Base-by-base conservation (phyloP, 1,140 invertebrate species). In the Atopsyche davidsoni region DNA sequence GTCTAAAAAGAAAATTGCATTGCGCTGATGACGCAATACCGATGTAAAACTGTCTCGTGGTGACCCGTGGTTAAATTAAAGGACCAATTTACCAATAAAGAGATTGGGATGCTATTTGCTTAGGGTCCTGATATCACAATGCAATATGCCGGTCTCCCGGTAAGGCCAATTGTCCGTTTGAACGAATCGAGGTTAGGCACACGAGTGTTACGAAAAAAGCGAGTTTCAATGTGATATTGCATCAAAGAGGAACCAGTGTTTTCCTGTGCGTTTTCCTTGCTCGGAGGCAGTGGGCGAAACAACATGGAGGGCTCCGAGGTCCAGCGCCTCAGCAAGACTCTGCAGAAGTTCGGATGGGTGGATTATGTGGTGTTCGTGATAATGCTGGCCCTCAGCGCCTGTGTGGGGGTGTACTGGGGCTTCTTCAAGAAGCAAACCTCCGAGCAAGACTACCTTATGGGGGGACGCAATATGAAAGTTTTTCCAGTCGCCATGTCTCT, bases 401-500 rank as follows among this genome's bases (percentile, higher is more conserved):
- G 79, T 48, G 79, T 85, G 44, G 82, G 81, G 57, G 71, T 83
- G 49, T 85, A 85, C 65, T 85, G 82, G 64, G 82, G 81, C 28
- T 83, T 85, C 58, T 76, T 82, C 58, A 82, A 83, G 46, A 79
- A 78, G 51, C 75, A 78, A 54, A 68, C 61, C 1, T 69, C 65
- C 3, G 66, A 72, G 55, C 67, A 67, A 55, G 86, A 91, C 58
- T 92, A 90, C 58, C 72, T 93, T 2, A 78, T 91, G 14, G 88
- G 85, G 1, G 86, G 86, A 2, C 76, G 84, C 54, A 82, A 83
- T 44, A 88, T 93, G 86, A 77, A 78, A 48, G 75, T 83, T 1
- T 73, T 87, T 59, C 86, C 87, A 0, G 79, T 89, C 23, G 78
- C 84, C 35, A 78, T 89, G 74, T 89, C 86, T 1, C 69, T 90